Evolutionary conservation across 2,888 invertebrate genomes (phyloP), one percentile per base, ranked within the genome.

Genomic region (Augiades crinisus): DNA sequence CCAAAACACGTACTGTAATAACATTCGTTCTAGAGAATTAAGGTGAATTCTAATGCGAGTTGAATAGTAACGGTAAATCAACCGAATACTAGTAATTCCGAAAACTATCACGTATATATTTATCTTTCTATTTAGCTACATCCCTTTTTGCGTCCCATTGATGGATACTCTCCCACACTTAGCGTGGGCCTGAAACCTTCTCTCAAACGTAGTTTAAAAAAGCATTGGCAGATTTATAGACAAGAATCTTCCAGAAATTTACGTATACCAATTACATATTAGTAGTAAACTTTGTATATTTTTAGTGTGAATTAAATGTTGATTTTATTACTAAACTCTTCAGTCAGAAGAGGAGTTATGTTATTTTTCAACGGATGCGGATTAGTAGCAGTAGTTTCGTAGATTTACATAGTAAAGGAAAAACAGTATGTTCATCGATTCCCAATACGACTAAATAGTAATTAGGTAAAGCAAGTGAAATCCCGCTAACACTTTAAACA

Each of bases 51-150:
- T 36, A 36, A 50, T 40, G 43, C 31, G 45, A 34, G 33, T 44
- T 55, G 53, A 50, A 55, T 53, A 46, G 50, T 57, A 51, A 58
- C 55, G 47, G 54, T 58, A 64, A 68, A 67, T 65, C 62, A 58
- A 65, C 69, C 49, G 54, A 59, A 63, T 55, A 60, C 59, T 61
- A 52, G 58, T 59, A 56, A 64, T 70, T 72, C 69, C 56, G 60
- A 65, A 63, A 71, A 69, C 64, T 65, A 55, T 59, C 56, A 59
- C 64, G 67, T 60, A 63, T 60, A 61, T 59, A 49, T 19, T 19
- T 19, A 19, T 2, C 5, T 4, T 19, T 19, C 3, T 19, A 19
- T 4, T 4, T 19, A 19, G 3, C 3, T 19, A 19, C 19, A 19
- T 19, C 3, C 19, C 19, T 19, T 19, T 19, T 19, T 19, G 19